Evolutionary conservation across 2,797 vertebrate species (phyloP).

Genomic region (Dallia pectoralis): DNA sequence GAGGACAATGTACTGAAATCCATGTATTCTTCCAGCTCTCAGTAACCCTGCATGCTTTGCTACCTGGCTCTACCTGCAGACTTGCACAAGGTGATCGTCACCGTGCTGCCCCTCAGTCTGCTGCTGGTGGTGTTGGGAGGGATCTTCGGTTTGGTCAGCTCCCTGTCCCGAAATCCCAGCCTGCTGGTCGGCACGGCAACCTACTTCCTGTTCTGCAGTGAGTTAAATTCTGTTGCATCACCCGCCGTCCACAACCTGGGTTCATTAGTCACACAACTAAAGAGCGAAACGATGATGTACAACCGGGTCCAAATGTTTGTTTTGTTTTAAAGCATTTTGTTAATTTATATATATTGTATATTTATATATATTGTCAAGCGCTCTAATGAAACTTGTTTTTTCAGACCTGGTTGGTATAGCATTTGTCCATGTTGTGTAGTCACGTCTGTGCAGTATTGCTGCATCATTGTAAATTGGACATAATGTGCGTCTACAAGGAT

Average conservation of each 20-base stretch:
- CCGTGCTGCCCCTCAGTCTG: slow-evolving; percentile 77
- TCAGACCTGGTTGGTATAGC: background rate
- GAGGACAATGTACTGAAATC: background rate
- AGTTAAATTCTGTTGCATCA: slow-evolving; percentile 46
- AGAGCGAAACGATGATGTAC: background rate
- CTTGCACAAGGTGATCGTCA: slow-evolving; percentile 75
- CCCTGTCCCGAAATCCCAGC: slow-evolving; percentile 66
- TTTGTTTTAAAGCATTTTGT: background rate
- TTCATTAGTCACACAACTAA: background rate
- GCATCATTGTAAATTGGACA: too few species aligned
- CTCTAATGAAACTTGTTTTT: background rate
- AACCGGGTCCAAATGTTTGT: background rate
- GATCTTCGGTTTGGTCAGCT: slow-evolving; percentile 77
- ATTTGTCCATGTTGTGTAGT: background rate
- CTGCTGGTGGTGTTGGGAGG: slow-evolving; percentile 75
- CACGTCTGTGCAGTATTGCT: too few species aligned
- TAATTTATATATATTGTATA: too few species aligned
- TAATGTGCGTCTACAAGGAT: too few species aligned
- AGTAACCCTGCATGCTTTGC: background rate
- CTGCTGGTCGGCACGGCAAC: slow-evolving; percentile 68
- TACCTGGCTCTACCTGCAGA: slow-evolving; percentile 54
- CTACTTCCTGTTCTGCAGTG: slow-evolving; percentile 79
- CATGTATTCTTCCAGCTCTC: background rate
- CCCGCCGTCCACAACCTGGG: background rate
- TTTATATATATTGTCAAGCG: background rate